These are phyloP conservation scores for Antitype chi DNA, from an alignment of 2,888 invertebrate genomes.

Conservation along the genomic window DNA sequence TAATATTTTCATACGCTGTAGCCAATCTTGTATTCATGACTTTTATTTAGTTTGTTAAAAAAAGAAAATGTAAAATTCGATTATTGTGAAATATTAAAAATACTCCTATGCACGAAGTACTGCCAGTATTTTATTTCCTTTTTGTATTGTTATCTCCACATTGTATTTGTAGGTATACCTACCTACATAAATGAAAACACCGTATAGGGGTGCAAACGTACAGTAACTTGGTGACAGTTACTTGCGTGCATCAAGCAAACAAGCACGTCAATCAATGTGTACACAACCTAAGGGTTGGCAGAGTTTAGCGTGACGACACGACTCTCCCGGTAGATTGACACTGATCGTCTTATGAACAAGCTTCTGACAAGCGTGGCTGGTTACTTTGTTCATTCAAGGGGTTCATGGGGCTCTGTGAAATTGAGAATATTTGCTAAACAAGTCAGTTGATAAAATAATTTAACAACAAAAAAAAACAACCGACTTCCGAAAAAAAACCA, in stretches of 20 bases:
- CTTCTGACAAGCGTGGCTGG: not conserved
- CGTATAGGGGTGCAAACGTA: not conserved
- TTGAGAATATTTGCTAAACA: not conserved
- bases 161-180: not conserved
- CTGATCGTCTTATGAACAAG: constrained; percentile 35
- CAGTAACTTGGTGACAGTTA: not conserved
- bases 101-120: too few species aligned
- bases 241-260: constrained; percentile 17
- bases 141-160: not conserved
- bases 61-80: too few species aligned
- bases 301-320: constrained; percentile 12
- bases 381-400: constrained; percentile 17
- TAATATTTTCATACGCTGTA: too few species aligned
- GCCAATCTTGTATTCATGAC: too few species aligned
- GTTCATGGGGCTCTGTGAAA: not conserved
- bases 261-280: constrained; percentile 19
- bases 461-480: too few species aligned
- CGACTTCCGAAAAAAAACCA: too few species aligned
- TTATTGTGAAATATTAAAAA: too few species aligned
- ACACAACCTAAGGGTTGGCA: constrained; percentile 12
- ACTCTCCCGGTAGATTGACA: constrained; percentile 35
- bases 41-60: too few species aligned
- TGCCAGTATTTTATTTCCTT: too few species aligned
- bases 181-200: not conserved
- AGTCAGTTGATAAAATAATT: not conserved